A percentile compares a stretch with the other conserved stretches of the same genome.
Conservation (phyloP, 2,797 vertebrate genomes). For the Limnodromus scolopaceus region DNA sequence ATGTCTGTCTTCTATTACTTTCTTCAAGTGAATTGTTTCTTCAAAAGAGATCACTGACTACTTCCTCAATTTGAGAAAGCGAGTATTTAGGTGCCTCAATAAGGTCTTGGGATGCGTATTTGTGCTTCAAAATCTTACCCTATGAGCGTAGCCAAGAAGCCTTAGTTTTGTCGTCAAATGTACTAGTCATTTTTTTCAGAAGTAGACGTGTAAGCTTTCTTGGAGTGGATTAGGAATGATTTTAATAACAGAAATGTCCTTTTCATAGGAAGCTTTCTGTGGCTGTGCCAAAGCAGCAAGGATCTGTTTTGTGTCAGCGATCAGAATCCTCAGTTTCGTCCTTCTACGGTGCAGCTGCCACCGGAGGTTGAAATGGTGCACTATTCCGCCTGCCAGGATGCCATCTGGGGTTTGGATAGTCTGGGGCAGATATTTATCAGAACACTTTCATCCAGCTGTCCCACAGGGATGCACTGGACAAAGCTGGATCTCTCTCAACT, state of each 20-base stretch:
- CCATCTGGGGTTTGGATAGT: conserved; percentile 91
- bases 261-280: conserved; percentile 88
- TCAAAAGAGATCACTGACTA: not conserved
- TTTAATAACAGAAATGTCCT: conserved; percentile 21
- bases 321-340: conserved; percentile 88
- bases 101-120: not conserved
- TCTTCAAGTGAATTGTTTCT: not conserved
- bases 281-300: conserved; percentile 94
- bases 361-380: conserved; percentile 88
- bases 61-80: not conserved
- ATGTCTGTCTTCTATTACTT: not conserved
- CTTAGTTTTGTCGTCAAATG: not conserved
- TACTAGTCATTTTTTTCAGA: not conserved
- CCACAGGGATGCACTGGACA: conserved; percentile 92
- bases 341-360: conserved; percentile 89
- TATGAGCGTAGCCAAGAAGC: not conserved
- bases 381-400: conserved; percentile 90
- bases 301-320: conserved; percentile 93
- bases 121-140: not conserved
- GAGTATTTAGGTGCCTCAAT: not conserved
- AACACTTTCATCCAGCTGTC: conserved; percentile 90
- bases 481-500: conserved; percentile 93
- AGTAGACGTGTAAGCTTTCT: not conserved
- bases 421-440: conserved; percentile 89
- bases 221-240: not conserved